A percentile compares a stretch with the other conserved stretches of the same genome.
These are phyloP conservation scores for Prunella fulvescens DNA, from an alignment of 2,113 vertebrate species.

Conservation along the genomic window DNA sequence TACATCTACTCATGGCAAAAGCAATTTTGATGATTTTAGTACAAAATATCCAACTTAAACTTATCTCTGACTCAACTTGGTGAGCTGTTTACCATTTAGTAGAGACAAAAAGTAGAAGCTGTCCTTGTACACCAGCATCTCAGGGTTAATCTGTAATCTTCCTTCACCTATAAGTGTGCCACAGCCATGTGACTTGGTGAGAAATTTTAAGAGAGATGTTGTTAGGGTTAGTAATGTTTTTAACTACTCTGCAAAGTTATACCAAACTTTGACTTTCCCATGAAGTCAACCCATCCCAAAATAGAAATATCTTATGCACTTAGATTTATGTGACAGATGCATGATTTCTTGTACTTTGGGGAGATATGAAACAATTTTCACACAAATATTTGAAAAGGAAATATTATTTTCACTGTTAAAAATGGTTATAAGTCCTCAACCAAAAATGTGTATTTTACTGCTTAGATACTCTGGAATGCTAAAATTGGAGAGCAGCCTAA, in stretches of 20 bases:
- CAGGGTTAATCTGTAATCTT: background rate
- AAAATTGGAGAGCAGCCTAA: background rate
- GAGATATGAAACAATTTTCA: background rate
- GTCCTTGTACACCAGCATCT: rapidly evolving
- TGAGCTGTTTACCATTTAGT: background rate
- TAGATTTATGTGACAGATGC: background rate
- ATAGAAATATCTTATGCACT: background rate
- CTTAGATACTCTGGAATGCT: background rate
- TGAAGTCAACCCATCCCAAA: background rate
- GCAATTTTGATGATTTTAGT: background rate
- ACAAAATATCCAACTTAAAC: background rate
- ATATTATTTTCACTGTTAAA: background rate
- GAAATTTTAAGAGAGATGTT: background rate
- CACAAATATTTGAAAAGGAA: background rate
- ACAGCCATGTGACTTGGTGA: background rate
- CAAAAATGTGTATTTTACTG: background rate
- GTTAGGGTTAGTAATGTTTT: background rate
- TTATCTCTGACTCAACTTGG: background rate
- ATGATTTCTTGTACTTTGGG: background rate
- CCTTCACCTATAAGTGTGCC: background rate
- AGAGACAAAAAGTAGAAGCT: background rate
- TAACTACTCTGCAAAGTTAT: background rate
- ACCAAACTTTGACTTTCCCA: background rate
- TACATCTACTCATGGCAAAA: background rate
- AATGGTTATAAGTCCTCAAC: background rate